Conservation (phyloP, 1,140 invertebrate genomes). For the Drosophila pandora region DNA sequence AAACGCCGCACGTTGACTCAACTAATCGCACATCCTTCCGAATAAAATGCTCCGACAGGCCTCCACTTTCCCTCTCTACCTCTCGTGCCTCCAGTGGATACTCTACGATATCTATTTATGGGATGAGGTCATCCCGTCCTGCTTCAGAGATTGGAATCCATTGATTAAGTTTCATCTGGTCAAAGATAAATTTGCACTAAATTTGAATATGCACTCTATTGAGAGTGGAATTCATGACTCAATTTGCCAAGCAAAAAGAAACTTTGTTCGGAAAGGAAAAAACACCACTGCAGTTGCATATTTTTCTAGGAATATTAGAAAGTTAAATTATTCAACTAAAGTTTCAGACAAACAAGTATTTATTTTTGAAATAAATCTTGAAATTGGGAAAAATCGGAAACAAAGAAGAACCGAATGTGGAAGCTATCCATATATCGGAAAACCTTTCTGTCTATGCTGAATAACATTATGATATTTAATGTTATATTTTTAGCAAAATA, state of each 20-base stretch:
- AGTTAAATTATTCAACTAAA: not conserved
- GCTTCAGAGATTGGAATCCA: slow-evolving; percentile 29
- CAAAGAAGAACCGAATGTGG: too few relatives aligned
- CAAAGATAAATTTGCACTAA: slow-evolving; percentile 32
- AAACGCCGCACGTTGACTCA: slow-evolving; percentile 67
- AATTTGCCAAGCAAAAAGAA: slow-evolving; percentile 17
- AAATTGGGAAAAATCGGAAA: not conserved
- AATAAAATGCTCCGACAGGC: slow-evolving; percentile 60
- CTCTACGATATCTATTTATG: slow-evolving; percentile 8
- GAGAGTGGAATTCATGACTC: slow-evolving; percentile 24
- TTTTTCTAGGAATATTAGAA: not conserved
- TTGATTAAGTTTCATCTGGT: slow-evolving; percentile 36
- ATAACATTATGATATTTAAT: too few relatives aligned
- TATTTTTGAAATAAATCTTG: not conserved
- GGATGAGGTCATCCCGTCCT: slow-evolving; percentile 23
- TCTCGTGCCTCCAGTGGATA: slow-evolving; percentile 1
- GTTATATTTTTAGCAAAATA: not conserved
- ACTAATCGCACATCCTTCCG: slow-evolving; percentile 81
- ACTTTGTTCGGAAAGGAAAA: not conserved
- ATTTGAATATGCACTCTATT: slow-evolving; percentile 41
- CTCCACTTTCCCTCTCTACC: not conserved
- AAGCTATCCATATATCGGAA: too few relatives aligned
- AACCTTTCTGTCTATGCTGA: too few relatives aligned
- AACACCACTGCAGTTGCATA: not conserved
- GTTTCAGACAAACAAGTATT: not conserved